Evolutionary conservation across 2,888 invertebrate genomes (phyloP).

Genomic region (Lasioglossum pauxillum): DNA sequence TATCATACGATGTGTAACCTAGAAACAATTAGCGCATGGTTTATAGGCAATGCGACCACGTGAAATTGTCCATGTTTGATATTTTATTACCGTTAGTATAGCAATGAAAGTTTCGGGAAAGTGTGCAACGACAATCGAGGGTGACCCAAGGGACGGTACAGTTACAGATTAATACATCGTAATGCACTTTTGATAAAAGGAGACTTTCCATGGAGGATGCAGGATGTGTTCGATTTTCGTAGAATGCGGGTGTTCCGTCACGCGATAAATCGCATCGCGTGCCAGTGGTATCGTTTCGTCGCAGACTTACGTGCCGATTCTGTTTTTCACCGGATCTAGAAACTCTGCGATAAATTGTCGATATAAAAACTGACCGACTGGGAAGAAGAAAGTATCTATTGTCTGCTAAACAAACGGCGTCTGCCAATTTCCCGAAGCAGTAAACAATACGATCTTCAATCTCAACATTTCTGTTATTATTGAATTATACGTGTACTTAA

Average conservation of each 20-base stretch:
- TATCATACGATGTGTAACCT: not conserved
- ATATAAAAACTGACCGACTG: slow-evolving; percentile 8
- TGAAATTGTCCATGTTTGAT: not conserved
- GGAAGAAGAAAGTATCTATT: not conserved
- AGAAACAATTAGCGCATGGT: slow-evolving; percentile 21
- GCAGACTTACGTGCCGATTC: not conserved
- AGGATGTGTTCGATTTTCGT: slow-evolving; percentile 1
- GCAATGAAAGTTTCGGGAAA: slow-evolving; percentile 11
- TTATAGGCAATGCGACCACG: not conserved
- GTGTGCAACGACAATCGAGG: not conserved
- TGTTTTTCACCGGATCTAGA: slow-evolving; percentile 8
- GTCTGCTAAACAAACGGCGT: not conserved
- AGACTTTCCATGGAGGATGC: not conserved
- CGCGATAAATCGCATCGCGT: slow-evolving; percentile 40
- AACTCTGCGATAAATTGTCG: slow-evolving; percentile 4
- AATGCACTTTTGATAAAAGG: not conserved
- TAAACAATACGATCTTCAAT: not conserved
- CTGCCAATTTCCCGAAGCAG: not conserved
- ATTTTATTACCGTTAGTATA: not conserved
- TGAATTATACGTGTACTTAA: too few relatives aligned
- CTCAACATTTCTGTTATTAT: too few relatives aligned
- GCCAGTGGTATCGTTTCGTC: not conserved
- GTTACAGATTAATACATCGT: not conserved
- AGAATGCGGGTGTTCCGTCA: slow-evolving; percentile 11
- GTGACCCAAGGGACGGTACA: not conserved